A percentile compares a stretch with the other conserved stretches of the same genome.
phyloP scores from a whole-genome alignment of 2,797 vertebrate genomes.

The Gambusia yucatana region DNA sequence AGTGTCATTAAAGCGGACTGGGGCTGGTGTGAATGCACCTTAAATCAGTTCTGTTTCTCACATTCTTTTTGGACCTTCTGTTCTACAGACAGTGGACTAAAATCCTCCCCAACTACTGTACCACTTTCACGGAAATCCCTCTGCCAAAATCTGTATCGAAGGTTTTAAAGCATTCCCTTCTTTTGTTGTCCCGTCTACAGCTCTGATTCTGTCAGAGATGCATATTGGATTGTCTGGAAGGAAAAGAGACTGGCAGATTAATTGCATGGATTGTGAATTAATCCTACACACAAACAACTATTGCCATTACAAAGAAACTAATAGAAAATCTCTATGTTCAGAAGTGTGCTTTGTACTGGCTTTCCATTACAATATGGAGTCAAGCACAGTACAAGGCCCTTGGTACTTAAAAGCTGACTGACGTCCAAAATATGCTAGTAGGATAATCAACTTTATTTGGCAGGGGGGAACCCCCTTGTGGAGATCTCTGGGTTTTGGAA shows the following conservation, averaged over 20 bases:
- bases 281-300: not conserved
- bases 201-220: not conserved
- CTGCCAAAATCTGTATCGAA: not conserved
- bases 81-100: not conserved
- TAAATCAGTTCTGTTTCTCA: not conserved
- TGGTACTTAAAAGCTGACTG: slow-evolving; percentile 18
- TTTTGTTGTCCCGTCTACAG: not conserved
- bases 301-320: not conserved
- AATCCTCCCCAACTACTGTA: not conserved
- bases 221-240: not conserved
- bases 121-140: not conserved
- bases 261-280: slow-evolving; percentile 1
- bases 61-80: not conserved
- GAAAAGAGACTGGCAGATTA: not conserved
- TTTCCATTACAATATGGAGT: slow-evolving; percentile 2
- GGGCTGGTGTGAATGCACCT: too few relatives aligned
- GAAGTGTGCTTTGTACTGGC: not conserved
- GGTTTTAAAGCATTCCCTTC: not conserved
- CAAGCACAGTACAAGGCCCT: not conserved
- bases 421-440: slow-evolving; percentile 1
- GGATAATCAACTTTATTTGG: slow-evolving; percentile 36
- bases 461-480: slow-evolving; percentile 16
- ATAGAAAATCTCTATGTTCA: not conserved
- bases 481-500: slow-evolving; percentile 46
- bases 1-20: too few relatives aligned